Percentiles rank a stretch among this genome's conserved stretches.
Evolutionary conservation across 2,888 invertebrate species (phyloP).

Genomic region (Urechis unicinctus): DNA sequence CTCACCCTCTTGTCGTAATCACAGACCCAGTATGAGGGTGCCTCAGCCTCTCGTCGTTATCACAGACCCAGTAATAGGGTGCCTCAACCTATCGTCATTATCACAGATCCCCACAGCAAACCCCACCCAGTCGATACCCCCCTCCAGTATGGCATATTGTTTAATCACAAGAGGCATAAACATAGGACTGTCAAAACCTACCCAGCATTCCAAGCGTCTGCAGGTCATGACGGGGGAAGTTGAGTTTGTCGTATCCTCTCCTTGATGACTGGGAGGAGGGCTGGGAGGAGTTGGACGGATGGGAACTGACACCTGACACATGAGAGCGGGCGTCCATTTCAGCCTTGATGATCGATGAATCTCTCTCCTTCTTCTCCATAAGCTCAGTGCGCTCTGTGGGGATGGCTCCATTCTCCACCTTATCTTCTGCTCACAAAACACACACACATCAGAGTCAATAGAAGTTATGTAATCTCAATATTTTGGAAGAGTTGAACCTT

Average conservation of each 20-base stretch:
- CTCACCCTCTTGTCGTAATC: too few species aligned
- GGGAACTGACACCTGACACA: constrained; percentile 45
- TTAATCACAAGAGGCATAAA: too few species aligned
- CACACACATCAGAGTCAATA: too few species aligned
- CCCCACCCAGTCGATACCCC: too few species aligned
- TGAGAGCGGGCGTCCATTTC: constrained; percentile 53
- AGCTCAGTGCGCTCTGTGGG: constrained; percentile 42
- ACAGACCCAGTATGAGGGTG: too few species aligned
- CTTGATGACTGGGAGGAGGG: constrained; percentile 35
- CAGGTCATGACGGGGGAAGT: constrained; percentile 65
- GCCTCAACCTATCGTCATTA: not conserved
- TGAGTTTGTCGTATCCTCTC: constrained; percentile 68
- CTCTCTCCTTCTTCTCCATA: constrained; percentile 54
- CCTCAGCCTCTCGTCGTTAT: too few species aligned
- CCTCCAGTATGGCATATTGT: too few species aligned
- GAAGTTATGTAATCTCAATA: too few species aligned
- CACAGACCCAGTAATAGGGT: too few species aligned
- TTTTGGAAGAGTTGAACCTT: too few species aligned
- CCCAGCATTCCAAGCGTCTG: constrained; percentile 58
- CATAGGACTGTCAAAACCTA: constrained; percentile 26
- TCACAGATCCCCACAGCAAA: not conserved
- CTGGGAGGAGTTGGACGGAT: constrained; percentile 40
- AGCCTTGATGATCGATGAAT: constrained; percentile 53
- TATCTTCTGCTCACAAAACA: constrained; percentile 56
- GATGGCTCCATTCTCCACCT: constrained; percentile 60